phyloP scores from a whole-genome alignment of 1,140 invertebrate species.

The Danaus melanippus region DNA sequence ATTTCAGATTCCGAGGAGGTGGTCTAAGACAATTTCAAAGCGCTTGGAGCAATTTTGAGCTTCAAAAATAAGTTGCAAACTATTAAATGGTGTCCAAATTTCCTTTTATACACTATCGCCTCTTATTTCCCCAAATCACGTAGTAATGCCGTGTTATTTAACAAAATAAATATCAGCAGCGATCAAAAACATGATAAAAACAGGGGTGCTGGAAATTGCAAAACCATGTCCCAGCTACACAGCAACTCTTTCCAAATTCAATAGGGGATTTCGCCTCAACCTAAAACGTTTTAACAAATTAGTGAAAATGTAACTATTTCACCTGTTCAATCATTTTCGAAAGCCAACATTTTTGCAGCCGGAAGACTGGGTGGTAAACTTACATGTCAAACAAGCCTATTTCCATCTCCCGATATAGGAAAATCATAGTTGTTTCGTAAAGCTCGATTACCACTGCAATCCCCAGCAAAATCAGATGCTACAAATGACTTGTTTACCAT shows the following conservation, averaged over 20 bases:
- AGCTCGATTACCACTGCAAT: too few relatives aligned
- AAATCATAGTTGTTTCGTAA: too few relatives aligned
- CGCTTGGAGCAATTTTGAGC: conserved; percentile 21
- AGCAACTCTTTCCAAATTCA: conserved; percentile 12
- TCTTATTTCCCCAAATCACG: conserved; percentile 1
- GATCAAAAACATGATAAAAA: conserved; percentile 12
- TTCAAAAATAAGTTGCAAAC: conserved; percentile 16
- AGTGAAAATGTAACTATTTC: conserved; percentile 10
- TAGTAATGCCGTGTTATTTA: conserved; percentile 2
- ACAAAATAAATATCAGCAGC: conserved; percentile 9
- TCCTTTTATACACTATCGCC: background rate
- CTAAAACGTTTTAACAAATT: conserved; percentile 12
- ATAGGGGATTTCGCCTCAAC: conserved; percentile 7
- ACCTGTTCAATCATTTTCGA: conserved; percentile 4
- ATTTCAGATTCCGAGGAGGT: conserved; percentile 14
- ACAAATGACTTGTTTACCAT: too few relatives aligned
- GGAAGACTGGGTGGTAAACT: conserved; percentile 18
- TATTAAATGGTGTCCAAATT: conserved; percentile 12
- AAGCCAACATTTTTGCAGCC: conserved; percentile 14
- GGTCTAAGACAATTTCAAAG: conserved; percentile 17
- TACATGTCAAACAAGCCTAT: too few relatives aligned
- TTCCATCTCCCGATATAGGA: too few relatives aligned
- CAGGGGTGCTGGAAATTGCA: background rate
- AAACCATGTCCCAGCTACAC: conserved; percentile 7
- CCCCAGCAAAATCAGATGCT: too few relatives aligned